phyloP scores from a whole-genome alignment of 2,797 vertebrate genomes.

The Pangasius krempfi region DNA sequence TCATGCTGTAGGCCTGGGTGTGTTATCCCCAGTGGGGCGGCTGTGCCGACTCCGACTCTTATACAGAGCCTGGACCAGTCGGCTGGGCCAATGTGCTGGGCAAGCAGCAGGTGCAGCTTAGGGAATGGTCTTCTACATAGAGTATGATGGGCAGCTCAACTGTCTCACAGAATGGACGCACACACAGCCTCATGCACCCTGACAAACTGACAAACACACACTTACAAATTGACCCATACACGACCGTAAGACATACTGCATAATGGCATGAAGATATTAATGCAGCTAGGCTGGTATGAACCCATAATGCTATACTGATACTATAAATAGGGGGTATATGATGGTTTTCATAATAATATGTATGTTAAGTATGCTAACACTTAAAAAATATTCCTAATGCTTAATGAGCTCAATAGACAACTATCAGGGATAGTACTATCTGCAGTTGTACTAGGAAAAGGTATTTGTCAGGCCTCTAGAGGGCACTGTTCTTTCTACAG shows the following conservation, averaged over 20 bases:
- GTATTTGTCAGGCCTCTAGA: constrained; percentile 61
- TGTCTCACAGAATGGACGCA: constrained; percentile 52
- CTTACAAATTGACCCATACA: background rate
- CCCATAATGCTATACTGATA: background rate
- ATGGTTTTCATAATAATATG: background rate
- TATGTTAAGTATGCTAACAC: background rate
- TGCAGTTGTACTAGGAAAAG: background rate
- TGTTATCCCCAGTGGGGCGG: constrained; percentile 43
- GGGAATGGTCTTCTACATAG: constrained; percentile 58
- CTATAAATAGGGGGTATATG: background rate
- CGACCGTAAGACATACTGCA: constrained; percentile 7
- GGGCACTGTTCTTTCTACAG: constrained; percentile 66
- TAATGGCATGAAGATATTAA: background rate
- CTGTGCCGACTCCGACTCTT: constrained; percentile 47
- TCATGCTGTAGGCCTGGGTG: constrained; percentile 33
- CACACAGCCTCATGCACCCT: constrained; percentile 24
- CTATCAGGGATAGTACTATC: background rate
- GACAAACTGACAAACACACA: constrained; percentile 14
- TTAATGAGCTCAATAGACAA: background rate
- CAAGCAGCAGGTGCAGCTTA: constrained; percentile 78
- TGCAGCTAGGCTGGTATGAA: background rate
- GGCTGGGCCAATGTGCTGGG: constrained; percentile 66
- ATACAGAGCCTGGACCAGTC: constrained; percentile 55
- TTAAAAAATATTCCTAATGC: background rate
- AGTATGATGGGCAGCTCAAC: constrained; percentile 57